Evolutionary conservation across 2,888 invertebrate species (phyloP).

Genomic region (Pomacea canaliculata): DNA sequence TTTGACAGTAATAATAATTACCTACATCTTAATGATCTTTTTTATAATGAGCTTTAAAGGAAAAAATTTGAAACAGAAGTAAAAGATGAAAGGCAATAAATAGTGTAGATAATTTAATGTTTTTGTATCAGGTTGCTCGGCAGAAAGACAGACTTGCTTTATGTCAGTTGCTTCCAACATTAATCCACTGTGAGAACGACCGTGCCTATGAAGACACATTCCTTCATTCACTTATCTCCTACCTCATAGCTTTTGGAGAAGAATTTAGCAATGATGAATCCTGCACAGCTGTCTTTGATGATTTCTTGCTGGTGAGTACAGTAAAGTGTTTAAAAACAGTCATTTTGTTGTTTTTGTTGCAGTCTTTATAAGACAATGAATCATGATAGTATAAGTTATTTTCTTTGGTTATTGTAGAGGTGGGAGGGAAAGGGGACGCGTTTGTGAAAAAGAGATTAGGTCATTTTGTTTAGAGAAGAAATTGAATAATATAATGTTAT

Average conservation of each 20-base stretch:
- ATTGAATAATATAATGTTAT: too few species aligned
- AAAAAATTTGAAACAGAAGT: too few species aligned
- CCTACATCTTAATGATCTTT: too few species aligned
- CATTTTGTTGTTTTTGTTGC: background rate
- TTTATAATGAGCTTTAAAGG: too few species aligned
- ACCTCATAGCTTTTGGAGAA: constrained; percentile 88
- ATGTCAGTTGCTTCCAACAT: constrained; percentile 87
- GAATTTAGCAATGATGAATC: constrained; percentile 95
- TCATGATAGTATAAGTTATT: too few species aligned
- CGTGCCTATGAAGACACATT: constrained; percentile 95
- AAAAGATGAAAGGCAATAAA: too few species aligned
- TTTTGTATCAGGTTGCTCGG: constrained; percentile 73
- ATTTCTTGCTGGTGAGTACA: constrained; percentile 83
- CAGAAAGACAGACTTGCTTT: constrained; percentile 83
- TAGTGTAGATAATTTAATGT: background rate
- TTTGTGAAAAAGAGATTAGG: too few species aligned
- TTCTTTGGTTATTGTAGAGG: too few species aligned
- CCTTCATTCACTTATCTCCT: constrained; percentile 87
- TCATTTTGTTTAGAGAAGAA: too few species aligned
- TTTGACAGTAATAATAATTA: too few species aligned
- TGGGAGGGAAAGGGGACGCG: too few species aligned
- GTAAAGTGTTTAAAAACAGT: background rate
- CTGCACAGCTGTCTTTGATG: constrained; percentile 94
- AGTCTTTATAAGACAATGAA: background rate
- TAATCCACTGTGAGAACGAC: constrained; percentile 88